Evolutionary conservation across 2,797 vertebrate species (phyloP).

Genomic region (Micrastur ruficollis): DNA sequence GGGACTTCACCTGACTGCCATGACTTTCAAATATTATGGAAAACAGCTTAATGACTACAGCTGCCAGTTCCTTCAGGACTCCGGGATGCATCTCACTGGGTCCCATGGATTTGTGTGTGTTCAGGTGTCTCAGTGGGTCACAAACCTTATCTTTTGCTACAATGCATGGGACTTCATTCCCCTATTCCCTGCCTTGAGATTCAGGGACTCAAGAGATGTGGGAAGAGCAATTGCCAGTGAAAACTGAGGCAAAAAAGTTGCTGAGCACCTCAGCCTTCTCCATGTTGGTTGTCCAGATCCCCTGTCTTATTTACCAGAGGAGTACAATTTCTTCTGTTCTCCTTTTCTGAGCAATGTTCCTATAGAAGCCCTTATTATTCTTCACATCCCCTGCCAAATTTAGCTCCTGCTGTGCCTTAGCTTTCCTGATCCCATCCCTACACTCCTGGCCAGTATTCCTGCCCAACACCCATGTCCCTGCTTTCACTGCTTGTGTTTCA

Average conservation of each 20-base stretch:
- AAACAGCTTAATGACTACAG: neutral
- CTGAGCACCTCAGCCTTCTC: neutral
- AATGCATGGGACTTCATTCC: neutral
- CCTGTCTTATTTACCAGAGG: neutral
- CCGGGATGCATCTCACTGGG: neutral
- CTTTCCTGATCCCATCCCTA: neutral
- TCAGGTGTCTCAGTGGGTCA: neutral
- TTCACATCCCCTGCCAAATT: neutral
- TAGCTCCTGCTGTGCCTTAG: neutral
- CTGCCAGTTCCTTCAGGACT: neutral
- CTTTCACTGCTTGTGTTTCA: neutral
- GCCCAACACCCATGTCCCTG: neutral
- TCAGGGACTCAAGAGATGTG: accelerated
- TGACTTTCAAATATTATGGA: neutral
- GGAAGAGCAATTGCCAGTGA: neutral
- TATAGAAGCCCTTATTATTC: neutral
- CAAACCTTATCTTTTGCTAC: neutral
- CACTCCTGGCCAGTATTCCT: neutral
- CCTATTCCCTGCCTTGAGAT: neutral
- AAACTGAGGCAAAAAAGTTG: neutral
- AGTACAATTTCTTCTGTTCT: neutral
- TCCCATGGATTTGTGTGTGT: neutral
- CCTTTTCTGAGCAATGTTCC: neutral
- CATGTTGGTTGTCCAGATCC: neutral
- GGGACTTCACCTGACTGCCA: neutral